Conservation (phyloP, 2,888 invertebrate species). For the Phengaris arion region DNA sequence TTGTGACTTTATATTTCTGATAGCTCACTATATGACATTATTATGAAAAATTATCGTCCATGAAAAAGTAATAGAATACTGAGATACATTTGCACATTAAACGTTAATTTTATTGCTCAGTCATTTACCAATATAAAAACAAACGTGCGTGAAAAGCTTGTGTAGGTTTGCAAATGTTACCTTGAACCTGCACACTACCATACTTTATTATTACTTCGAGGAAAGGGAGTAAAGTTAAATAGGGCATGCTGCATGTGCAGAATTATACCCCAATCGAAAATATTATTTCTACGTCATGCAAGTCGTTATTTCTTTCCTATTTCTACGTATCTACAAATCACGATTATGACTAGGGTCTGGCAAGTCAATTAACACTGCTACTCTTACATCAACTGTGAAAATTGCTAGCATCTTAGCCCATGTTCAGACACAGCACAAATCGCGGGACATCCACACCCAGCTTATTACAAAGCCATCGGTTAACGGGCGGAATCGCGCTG, state of each 20-base stretch:
- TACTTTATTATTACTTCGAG: too few relatives aligned
- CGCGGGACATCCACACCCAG: too few relatives aligned
- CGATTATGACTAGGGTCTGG: background rate
- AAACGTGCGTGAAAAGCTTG: background rate
- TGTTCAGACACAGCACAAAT: too few relatives aligned
- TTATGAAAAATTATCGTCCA: slow-evolving; percentile 17
- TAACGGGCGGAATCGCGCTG: too few relatives aligned
- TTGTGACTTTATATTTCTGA: slow-evolving; percentile 28
- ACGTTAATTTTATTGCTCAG: slow-evolving; percentile 1
- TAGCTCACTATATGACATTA: slow-evolving; percentile 15
- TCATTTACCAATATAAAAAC: slow-evolving; percentile 5
- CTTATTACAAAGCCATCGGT: too few relatives aligned
- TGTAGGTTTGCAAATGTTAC: background rate
- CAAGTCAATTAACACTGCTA: background rate
- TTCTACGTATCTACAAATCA: background rate
- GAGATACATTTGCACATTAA: slow-evolving; percentile 7
- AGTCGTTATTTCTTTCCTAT: background rate
- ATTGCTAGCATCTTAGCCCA: too few relatives aligned
- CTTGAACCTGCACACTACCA: slow-evolving; percentile 11
- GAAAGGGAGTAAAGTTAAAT: too few relatives aligned
- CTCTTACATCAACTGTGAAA: too few relatives aligned
- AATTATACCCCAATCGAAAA: too few relatives aligned
- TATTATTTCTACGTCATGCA: background rate
- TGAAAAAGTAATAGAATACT: background rate
- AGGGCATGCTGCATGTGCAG: too few relatives aligned